These are phyloP conservation scores for Cerceris rybyensis DNA, from an alignment of 2,888 invertebrate genomes.

Conservation along the genomic window DNA sequence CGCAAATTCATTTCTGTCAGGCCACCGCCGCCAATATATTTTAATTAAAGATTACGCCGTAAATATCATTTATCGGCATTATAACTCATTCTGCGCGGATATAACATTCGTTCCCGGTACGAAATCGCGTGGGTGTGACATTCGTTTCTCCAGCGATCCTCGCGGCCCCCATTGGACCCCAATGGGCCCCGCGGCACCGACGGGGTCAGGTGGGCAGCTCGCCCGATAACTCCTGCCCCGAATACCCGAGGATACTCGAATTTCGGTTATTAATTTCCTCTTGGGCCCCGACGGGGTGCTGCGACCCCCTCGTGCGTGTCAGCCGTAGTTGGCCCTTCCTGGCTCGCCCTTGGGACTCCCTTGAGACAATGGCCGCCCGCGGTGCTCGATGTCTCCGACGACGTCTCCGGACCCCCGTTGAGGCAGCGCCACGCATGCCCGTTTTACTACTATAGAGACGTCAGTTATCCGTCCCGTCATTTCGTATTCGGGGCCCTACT, in stretches of 20 bases:
- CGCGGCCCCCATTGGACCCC: constrained; percentile 1
- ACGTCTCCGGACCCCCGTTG: constrained; percentile 80
- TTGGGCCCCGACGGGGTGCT: constrained; percentile 70
- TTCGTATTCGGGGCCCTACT: constrained; percentile 60
- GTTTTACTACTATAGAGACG: constrained; percentile 77
- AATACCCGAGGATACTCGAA: constrained; percentile 53
- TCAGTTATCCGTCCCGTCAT: constrained; percentile 77
- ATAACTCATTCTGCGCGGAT: constrained; percentile 56
- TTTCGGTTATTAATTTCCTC: constrained; percentile 75
- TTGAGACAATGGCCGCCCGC: constrained; percentile 81
- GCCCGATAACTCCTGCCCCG: constrained; percentile 52
- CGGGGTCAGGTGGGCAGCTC: constrained; percentile 45
- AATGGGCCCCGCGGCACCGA: constrained; percentile 12
- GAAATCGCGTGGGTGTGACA: constrained; percentile 61
- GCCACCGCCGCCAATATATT: constrained; percentile 36
- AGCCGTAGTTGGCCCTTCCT: constrained; percentile 60
- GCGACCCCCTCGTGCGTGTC: constrained; percentile 76
- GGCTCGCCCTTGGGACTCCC: constrained; percentile 66
- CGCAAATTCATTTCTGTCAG: constrained; percentile 35
- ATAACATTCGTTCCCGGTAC: constrained; percentile 40
- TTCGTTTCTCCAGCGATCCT: constrained; percentile 14
- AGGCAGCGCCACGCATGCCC: constrained; percentile 71
- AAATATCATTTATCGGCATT: constrained; percentile 55
- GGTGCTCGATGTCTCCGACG: constrained; percentile 74
- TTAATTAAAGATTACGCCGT: constrained; percentile 56